Percentiles rank a stretch among this genome's conserved stretches.
Conservation (phyloP, 2,797 vertebrate species). For the Sus cebifrons region DNA sequence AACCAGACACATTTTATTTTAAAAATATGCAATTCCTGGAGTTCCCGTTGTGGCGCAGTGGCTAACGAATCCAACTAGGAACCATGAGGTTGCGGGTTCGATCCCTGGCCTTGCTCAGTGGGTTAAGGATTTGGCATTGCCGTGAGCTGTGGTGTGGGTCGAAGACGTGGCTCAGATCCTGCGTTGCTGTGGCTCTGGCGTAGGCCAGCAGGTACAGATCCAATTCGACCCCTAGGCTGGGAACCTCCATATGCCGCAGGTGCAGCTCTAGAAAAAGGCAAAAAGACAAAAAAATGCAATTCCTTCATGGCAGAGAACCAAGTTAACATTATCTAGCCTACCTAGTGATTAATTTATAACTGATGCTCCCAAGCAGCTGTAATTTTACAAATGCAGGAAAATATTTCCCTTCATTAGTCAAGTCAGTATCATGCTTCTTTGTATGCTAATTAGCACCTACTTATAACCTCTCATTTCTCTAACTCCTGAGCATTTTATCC, state of each 20-base stretch:
- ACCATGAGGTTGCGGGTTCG: too few species aligned
- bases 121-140: too few species aligned
- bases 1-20: not conserved
- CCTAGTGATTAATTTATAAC: not conserved
- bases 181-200: too few species aligned
- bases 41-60: too few species aligned
- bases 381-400: not conserved
- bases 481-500: not conserved
- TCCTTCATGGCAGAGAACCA: not conserved
- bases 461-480: not conserved
- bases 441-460: not conserved
- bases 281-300: not conserved
- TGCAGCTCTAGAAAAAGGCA: too few species aligned
- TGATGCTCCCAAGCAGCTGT: not conserved
- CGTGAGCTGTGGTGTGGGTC: too few species aligned
- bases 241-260: too few species aligned
- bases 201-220: too few species aligned
- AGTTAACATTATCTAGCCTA: not conserved
- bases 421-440: not conserved
- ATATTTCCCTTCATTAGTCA: not conserved
- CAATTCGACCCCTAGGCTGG: too few species aligned
- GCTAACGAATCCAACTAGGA: too few species aligned
- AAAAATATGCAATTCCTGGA: not conserved
- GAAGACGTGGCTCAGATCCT: too few species aligned
- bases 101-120: too few species aligned